A percentile compares a stretch with the other conserved stretches of the same genome.
Evolutionary conservation across 2,113 vertebrate genomes (phyloP).

Genomic region (Onychostoma macrolepis): DNA sequence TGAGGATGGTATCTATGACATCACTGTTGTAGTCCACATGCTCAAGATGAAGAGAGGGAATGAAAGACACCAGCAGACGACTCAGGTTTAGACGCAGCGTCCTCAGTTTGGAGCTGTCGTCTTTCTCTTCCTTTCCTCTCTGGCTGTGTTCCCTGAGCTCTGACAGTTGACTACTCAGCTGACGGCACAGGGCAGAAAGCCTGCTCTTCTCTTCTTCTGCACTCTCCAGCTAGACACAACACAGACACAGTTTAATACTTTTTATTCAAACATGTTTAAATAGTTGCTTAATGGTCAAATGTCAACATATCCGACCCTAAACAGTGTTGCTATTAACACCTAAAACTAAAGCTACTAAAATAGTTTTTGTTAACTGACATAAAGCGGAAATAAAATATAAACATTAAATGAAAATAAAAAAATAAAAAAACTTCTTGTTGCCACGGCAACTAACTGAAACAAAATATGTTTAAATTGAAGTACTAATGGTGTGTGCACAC

Average conservation of each 20-base stretch:
- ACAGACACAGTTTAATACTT: background rate
- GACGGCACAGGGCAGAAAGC: conserved; percentile 74
- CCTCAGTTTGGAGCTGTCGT: conserved; percentile 75
- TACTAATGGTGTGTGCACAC: no score
- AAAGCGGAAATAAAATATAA: no score
- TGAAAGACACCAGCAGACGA: conserved; percentile 79
- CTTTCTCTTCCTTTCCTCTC: background rate
- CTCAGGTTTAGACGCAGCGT: conserved; percentile 80
- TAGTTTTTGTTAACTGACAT: no score
- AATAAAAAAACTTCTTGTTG: no score
- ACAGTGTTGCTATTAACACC: no score
- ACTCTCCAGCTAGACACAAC: conserved; percentile 68
- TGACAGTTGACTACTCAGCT: conserved; percentile 76
- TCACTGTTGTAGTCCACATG: conserved; percentile 81
- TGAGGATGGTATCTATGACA: conserved; percentile 80
- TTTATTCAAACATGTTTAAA: background rate
- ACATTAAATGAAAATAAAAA: no score
- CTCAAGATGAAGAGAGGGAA: conserved; percentile 82
- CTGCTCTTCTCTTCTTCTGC: conserved; percentile 76
- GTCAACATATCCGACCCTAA: no score
- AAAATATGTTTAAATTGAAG: no score
- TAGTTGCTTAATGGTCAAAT: background rate
- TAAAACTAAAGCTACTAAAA: no score
- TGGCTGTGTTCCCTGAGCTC: conserved; percentile 62
- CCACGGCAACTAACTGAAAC: no score